A percentile compares a stretch with the other conserved stretches of the same genome.
Conservation (phyloP, 2,113 vertebrate genomes). For the Mellivora capensis region DNA sequence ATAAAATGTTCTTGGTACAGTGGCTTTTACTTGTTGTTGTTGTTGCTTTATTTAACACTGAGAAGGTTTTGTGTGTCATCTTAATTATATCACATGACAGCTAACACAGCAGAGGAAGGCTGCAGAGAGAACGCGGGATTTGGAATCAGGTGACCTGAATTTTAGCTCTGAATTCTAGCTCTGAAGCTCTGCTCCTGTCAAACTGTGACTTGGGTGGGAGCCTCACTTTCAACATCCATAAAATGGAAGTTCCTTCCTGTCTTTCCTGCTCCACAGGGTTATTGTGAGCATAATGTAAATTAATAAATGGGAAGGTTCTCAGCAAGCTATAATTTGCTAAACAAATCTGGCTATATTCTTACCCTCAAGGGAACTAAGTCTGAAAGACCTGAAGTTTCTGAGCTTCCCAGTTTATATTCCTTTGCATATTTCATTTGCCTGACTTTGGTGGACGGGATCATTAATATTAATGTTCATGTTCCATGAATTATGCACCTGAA, state of each 20-base stretch:
- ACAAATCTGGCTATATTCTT: conserved; percentile 43
- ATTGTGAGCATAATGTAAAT: not conserved
- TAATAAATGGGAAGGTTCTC: conserved; percentile 28
- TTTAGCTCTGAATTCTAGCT: not conserved
- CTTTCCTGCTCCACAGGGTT: not conserved
- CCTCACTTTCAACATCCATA: not conserved
- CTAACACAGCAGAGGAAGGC: not conserved
- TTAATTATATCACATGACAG: not conserved
- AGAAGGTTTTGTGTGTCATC: not conserved
- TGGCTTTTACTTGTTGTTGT: not conserved
- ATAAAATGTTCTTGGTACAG: not conserved
- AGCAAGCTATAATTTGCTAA: conserved; percentile 28
- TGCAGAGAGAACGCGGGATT: accelerated
- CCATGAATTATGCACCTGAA: conserved; percentile 82
- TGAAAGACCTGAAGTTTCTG: conserved; percentile 71
- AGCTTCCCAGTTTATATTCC: conserved; percentile 78
- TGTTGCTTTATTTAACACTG: not conserved
- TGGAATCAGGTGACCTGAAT: not conserved
- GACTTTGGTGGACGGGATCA: conserved; percentile 75
- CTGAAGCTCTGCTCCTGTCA: not conserved
- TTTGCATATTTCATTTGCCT: conserved; percentile 83
- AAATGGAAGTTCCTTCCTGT: not conserved
- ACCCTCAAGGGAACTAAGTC: conserved; percentile 63
- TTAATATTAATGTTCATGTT: conserved; percentile 72
- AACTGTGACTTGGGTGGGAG: not conserved